Conservation (phyloP, 2,888 invertebrate species). For the Pachydiplax longipennis region DNA sequence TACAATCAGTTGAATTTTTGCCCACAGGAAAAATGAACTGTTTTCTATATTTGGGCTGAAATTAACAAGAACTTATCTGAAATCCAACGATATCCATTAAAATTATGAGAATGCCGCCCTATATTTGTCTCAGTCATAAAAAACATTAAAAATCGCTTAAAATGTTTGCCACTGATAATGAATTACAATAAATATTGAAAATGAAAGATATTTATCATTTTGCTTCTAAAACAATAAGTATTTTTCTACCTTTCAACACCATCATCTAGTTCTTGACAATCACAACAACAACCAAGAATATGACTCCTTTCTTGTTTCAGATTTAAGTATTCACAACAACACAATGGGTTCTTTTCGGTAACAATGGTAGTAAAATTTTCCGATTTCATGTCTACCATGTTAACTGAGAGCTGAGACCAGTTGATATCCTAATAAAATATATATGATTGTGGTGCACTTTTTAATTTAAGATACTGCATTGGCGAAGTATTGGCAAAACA, state of each 20-base stretch:
- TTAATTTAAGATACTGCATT: conserved; percentile 34
- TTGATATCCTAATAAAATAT: neutral
- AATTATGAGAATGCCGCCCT: no score
- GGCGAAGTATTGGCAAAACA: neutral
- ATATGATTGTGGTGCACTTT: neutral
- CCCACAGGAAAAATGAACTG: no score
- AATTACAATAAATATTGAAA: no score
- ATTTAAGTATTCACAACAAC: conserved; percentile 69
- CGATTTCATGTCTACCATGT: neutral
- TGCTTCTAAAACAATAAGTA: neutral
- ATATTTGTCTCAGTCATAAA: no score
- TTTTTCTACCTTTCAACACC: conserved; percentile 63
- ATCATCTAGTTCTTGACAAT: conserved; percentile 66
- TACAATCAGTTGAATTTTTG: no score
- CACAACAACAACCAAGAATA: conserved; percentile 67
- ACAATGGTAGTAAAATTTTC: neutral
- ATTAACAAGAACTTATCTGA: no score
- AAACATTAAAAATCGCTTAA: no score
- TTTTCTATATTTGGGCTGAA: no score
- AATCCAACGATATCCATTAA: no score
- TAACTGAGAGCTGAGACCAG: neutral
- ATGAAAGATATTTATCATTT: no score
- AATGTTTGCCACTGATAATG: no score
- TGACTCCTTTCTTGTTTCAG: conserved; percentile 63
- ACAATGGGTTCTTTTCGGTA: conserved; percentile 56